These are phyloP conservation scores for Apistogramma diplotaenia DNA, from an alignment of 2,113 vertebrate species.

Conservation along the genomic window DNA sequence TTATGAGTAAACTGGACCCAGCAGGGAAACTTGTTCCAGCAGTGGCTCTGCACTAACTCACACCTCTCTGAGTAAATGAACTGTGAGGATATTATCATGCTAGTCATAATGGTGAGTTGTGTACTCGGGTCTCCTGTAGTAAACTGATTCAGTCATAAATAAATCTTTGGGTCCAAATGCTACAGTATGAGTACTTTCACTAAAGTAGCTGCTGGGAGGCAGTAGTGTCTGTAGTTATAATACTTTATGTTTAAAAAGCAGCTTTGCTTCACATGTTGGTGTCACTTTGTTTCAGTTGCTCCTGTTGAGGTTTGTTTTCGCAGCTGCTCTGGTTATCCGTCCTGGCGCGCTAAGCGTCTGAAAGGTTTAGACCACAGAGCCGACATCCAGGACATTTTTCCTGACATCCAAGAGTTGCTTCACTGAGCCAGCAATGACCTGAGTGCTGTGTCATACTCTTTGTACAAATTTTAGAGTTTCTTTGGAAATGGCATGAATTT, in stretches of 20 bases:
- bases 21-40: neutral
- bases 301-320: neutral
- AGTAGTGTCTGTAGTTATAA: neutral
- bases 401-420: neutral
- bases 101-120: neutral
- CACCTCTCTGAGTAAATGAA: neutral
- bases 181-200: neutral
- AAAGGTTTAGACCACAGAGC: neutral
- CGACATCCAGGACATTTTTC: neutral
- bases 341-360: no score
- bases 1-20: neutral
- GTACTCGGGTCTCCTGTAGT: accelerated
- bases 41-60: neutral
- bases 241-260: neutral
- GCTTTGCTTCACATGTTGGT: accelerated
- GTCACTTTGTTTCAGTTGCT: neutral
- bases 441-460: neutral
- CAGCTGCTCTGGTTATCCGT: no score
- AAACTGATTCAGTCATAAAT: neutral
- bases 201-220: neutral
- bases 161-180: neutral
- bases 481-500: neutral
- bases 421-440: no score
- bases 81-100: neutral
- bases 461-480: neutral